These are phyloP conservation scores for Ctenopoma kingsleyae DNA, from an alignment of 2,797 vertebrate genomes.

Conservation along the genomic window DNA sequence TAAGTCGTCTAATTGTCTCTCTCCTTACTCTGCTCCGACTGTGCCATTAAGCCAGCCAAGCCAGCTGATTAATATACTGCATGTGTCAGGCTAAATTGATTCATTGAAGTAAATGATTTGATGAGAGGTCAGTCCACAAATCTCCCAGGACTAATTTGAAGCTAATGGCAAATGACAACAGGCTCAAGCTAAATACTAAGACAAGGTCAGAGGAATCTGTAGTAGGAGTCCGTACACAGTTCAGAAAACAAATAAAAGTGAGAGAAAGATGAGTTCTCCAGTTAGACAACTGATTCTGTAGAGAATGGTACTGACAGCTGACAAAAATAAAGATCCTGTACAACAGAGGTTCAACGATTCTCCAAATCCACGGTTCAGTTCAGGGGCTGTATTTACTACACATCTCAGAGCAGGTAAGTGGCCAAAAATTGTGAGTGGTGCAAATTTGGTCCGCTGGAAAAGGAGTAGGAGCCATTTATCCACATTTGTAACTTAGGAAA, in stretches of 20 bases:
- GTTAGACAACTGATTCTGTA: neutral
- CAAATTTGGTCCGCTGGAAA: no score
- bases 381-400: no score
- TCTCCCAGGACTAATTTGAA: slow-evolving; percentile 75
- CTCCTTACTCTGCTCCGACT: slow-evolving; percentile 58
- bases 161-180: slow-evolving; percentile 81
- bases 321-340: neutral
- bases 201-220: slow-evolving; percentile 60
- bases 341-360: no score
- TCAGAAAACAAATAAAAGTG: neutral
- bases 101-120: slow-evolving; percentile 81
- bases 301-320: neutral
- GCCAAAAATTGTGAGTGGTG: no score
- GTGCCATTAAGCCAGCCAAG: slow-evolving; percentile 72
- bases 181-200: slow-evolving; percentile 50
- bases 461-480: no score
- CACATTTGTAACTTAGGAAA: no score
- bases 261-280: neutral
- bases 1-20: slow-evolving; percentile 42
- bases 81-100: slow-evolving; percentile 77
- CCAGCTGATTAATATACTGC: slow-evolving; percentile 77
- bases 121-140: slow-evolving; percentile 79
- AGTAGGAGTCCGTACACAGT: slow-evolving; percentile 15
- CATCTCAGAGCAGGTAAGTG: no score
- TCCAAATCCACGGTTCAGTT: no score